Conservation (phyloP, 2,797 vertebrate species). For the Scarus forsteni region DNA sequence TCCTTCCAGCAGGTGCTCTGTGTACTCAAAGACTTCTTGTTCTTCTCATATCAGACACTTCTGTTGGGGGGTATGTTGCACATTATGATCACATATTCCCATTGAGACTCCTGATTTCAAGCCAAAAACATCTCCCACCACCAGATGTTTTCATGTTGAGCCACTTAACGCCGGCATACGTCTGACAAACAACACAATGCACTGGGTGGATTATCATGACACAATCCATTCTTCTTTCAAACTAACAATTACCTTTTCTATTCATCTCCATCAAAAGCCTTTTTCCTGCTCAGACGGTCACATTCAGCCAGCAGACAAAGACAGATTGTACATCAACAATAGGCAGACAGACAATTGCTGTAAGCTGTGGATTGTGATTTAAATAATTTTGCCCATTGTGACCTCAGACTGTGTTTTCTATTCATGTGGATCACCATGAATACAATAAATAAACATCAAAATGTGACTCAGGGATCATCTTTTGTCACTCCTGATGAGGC, state of each 20-base stretch:
- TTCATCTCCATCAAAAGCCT: constrained; percentile 43
- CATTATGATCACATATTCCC: constrained; percentile 20
- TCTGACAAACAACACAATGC: constrained; percentile 21
- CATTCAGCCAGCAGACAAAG: constrained; percentile 18
- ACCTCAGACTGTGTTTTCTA: constrained; percentile 32
- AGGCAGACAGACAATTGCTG: constrained; percentile 38
- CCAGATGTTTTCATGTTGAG: constrained; percentile 46
- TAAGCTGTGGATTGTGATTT: constrained; percentile 49
- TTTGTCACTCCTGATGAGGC: background rate
- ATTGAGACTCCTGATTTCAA: constrained; percentile 10
- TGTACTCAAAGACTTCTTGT: background rate
- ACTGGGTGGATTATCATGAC: constrained; percentile 30
- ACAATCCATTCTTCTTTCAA: constrained; percentile 35
- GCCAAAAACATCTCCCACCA: constrained; percentile 8
- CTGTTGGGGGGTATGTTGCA: constrained; percentile 18
- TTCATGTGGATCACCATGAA: constrained; percentile 40
- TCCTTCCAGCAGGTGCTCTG: constrained; percentile 35
- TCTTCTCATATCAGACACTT: constrained; percentile 6
- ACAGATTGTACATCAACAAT: constrained; percentile 30
- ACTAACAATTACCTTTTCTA: constrained; percentile 47
- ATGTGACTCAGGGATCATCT: constrained; percentile 9
- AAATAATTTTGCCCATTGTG: constrained; percentile 35
- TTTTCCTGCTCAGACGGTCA: constrained; percentile 21
- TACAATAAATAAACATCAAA: constrained; percentile 42
- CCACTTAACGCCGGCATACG: constrained; percentile 9